Base-by-base conservation (phyloP, 1,140 invertebrate genomes). In the Reticulitermes speratus region DNA sequence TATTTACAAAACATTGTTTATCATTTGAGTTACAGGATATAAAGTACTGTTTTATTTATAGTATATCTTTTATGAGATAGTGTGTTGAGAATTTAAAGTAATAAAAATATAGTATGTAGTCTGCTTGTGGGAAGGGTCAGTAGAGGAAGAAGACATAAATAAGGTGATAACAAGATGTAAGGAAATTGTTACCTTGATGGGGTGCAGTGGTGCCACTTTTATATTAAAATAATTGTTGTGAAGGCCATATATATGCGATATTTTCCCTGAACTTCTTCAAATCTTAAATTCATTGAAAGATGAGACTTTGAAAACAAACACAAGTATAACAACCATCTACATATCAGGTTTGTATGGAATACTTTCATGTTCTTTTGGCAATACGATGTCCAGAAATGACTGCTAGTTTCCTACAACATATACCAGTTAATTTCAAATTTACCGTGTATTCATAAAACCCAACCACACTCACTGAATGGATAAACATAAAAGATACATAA, bases 1-100 rank as follows among this genome's bases (percentile, higher is more conserved):
- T 75, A 75, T 75, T 75, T 75, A 75, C 65, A 75, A 75, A 75
- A 75, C 65, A 75, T 75, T 75, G n/a, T 75, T 75, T 75, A 75
- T 75, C n/a, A 75, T 75, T 75, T 75, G 65, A 75, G 65, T 75
- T 30, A 75, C 65, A 75, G 65, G 65, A 75, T 75, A 75, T 75
- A 75, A 75, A 75, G 65, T 75, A 75, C n/a, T 75, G 11, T 75
- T 75, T 75, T 65, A 25, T 65, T 75, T 75, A 75, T 75, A 75
- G 65, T 75, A 75, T 75, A 75, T 75, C 7, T 75, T 75, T 75
- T 75, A 75, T 75, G 25, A 75, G 65, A 75, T 75, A 75, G 25
- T 75, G 65, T 75, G 65, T 75, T 75, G 25, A 75, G 65, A 75
- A 75, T 75, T 25, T 19, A 75, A 75, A 25, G 65, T 75, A 75